Conservation (phyloP, 1,140 invertebrate species). For the Atta texana region DNA sequence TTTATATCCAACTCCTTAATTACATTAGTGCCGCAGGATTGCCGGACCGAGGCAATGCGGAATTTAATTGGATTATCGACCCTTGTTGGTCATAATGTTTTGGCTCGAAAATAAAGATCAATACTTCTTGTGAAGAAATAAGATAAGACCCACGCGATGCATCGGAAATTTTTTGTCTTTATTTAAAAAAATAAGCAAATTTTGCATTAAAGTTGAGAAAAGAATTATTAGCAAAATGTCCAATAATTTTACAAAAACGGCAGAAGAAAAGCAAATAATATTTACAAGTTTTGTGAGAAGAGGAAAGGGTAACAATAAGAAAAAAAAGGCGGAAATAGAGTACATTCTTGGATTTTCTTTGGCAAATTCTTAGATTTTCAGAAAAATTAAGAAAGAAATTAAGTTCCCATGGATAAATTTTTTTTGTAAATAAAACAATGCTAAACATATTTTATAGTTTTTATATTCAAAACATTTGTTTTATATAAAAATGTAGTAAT, state of each 20-base stretch:
- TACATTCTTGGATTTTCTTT: neutral
- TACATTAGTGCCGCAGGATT: slow-evolving; percentile 34
- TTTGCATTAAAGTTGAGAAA: neutral
- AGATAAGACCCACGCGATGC: neutral
- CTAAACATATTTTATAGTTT: neutral
- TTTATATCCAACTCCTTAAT: slow-evolving; percentile 57
- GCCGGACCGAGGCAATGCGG: slow-evolving; percentile 29
- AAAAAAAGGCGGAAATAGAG: neutral
- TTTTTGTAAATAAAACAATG: neutral
- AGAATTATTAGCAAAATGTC: slow-evolving; percentile 1
- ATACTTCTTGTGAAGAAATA: neutral
- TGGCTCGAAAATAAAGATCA: slow-evolving; percentile 20
- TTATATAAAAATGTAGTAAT: neutral
- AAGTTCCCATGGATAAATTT: neutral
- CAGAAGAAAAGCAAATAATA: neutral
- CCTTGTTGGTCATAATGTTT: slow-evolving; percentile 14
- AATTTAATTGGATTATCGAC: slow-evolving; percentile 61
- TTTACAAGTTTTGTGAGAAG: neutral
- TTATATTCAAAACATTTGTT: neutral
- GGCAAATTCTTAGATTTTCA: slow-evolving; percentile 9
- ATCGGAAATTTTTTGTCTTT: neutral
- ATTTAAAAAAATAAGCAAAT: neutral
- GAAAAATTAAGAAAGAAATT: neutral
- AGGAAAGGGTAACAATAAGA: neutral
- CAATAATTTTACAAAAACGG: neutral